These are phyloP conservation scores for Hoplodrina blanda DNA, from an alignment of 2,888 invertebrate genomes.

Conservation along the genomic window DNA sequence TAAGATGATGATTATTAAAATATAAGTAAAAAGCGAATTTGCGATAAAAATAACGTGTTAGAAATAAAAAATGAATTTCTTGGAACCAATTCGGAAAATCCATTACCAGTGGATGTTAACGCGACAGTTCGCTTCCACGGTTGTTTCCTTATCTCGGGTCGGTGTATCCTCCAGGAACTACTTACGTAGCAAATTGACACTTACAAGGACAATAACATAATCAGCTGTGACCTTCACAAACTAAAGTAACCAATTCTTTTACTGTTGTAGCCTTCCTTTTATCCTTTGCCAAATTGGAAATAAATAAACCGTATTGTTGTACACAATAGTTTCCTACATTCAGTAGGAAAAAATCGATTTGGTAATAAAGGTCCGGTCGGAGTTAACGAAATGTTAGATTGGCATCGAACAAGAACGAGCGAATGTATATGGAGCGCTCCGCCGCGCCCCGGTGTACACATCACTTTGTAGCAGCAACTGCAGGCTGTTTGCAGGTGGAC, in stretches of 20 bases:
- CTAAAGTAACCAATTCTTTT: constrained; percentile 19
- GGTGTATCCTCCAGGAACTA: background rate
- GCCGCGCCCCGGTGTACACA: constrained; percentile 1
- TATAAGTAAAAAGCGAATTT: background rate
- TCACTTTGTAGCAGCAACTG: constrained; percentile 26
- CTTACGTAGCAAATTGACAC: background rate
- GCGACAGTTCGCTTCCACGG: background rate
- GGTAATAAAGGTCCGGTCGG: constrained; percentile 32
- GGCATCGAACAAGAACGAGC: constrained; percentile 18
- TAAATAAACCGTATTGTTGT: constrained; percentile 31
- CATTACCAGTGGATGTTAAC: background rate
- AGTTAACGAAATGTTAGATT: constrained; percentile 46
- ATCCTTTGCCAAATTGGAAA: constrained; percentile 27
- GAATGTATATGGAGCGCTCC: constrained; percentile 1
- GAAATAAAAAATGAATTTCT: background rate
- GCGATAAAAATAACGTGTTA: background rate
- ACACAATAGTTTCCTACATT: constrained; percentile 32
- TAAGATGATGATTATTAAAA: background rate
- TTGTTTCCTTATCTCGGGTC: background rate
- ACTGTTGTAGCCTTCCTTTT: constrained; percentile 10
- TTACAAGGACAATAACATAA: constrained; percentile 10
- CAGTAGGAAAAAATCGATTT: constrained; percentile 39
- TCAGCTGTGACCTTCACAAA: constrained; percentile 2
- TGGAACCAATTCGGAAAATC: background rate
- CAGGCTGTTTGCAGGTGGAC: background rate